phyloP scores from a whole-genome alignment of 2,797 vertebrate genomes.

The Acipenser ruthenus region DNA sequence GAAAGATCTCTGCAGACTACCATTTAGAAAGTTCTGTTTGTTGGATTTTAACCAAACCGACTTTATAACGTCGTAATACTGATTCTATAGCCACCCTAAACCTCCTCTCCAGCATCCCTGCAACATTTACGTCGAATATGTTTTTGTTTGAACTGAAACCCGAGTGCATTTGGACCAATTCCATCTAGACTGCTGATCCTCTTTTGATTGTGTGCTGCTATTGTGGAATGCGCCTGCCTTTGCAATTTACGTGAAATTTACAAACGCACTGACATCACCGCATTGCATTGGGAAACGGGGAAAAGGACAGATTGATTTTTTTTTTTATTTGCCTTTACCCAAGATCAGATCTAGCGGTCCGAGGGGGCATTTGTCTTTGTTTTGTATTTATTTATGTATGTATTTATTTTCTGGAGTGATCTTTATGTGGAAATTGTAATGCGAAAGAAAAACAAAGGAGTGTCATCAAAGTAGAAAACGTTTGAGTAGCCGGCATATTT shows the following conservation, averaged over 20 bases:
- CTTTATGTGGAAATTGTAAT: too few relatives aligned
- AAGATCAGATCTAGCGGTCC: too few relatives aligned
- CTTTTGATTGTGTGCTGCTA: not conserved
- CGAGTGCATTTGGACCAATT: not conserved
- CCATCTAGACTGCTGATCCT: not conserved
- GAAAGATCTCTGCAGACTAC: conserved; percentile 22
- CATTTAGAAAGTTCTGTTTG: conserved; percentile 17
- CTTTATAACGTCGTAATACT: not conserved
- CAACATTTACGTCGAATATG: too few relatives aligned
- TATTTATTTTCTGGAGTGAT: too few relatives aligned
- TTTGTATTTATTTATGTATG: too few relatives aligned
- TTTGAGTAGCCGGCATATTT: too few relatives aligned
- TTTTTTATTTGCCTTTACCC: too few relatives aligned
- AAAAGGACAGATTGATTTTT: too few relatives aligned
- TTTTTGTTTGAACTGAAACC: not conserved
- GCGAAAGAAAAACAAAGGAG: too few relatives aligned
- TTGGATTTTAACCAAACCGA: not conserved
- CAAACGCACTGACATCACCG: conserved; percentile 18
- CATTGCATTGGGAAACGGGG: not conserved
- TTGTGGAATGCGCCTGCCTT: not conserved
- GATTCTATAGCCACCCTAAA: not conserved
- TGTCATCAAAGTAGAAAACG: too few relatives aligned
- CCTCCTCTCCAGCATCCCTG: not conserved
- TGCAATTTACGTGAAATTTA: not conserved
- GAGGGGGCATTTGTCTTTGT: too few relatives aligned